Evolutionary conservation across 1,140 invertebrate genomes (phyloP), one percentile per base, ranked within the genome.

Genomic region (Ceratina japonica): DNA sequence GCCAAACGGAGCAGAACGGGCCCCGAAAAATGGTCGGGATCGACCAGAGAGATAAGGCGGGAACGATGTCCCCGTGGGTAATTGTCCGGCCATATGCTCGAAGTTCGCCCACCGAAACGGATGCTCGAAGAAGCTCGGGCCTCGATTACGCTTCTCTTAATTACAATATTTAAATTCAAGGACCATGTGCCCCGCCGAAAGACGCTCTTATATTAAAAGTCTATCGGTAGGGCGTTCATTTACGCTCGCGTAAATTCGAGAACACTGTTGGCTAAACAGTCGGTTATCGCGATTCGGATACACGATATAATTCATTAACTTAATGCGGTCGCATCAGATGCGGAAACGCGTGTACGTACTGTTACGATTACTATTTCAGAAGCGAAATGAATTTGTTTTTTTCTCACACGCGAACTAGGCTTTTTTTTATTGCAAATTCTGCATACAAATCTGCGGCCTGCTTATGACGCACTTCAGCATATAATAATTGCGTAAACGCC

Each of bases 221-320:
- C 2, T 44, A 44, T 44, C 37, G 37, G 5, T 10, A 44, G 37
- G 64, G 63, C 52, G 58, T 65, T 22, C 44, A 54, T 49, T 70
- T 80, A 54, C 49, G 65, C 58, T 66, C 71, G 66, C 61, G 75
- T 37, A 79, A 75, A 73, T 64, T 64, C 74, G 83, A 85, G 85
- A 87, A 87, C 87, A 89, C 85, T 90, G 88, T 91, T 91, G 90
- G 89, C 86, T 90, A 91, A 91, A 91, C 90, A 91, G 89, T 90
- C 81, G 69, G 83, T 72, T 90, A 91, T 90, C 91, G 77, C 82
- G 89, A 90, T 89, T 82, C 74, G 20, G n/a, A n/a, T n/a, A n/a
- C n/a, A 5, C 70, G 22, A 16, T 77, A 89, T 91, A 87, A 91
- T 90, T 91, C 90, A 90, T 91, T 91, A 88, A 79, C 77, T 75